A percentile compares a stretch with the other conserved stretches of the same genome.
These are phyloP conservation scores for Lydus trimaculatus DNA, from an alignment of 2,888 invertebrate genomes.

Conservation along the genomic window DNA sequence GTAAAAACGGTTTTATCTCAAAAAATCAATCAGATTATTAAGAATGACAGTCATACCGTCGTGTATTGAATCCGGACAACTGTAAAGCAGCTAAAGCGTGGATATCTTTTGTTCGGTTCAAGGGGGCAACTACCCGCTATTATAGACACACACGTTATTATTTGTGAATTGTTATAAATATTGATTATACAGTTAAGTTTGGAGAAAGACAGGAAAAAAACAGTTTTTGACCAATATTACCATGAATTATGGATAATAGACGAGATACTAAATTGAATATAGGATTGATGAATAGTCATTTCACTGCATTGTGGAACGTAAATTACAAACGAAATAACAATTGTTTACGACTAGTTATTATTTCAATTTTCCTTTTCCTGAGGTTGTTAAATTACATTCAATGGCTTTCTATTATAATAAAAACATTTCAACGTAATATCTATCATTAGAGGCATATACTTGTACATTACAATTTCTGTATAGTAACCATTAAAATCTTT, in stretches of 20 bases:
- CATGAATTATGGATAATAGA: neutral
- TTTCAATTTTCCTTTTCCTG: neutral
- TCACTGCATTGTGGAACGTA: neutral
- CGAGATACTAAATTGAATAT: neutral
- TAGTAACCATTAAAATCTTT: neutral
- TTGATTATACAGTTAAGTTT: too few species aligned
- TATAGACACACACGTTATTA: too few species aligned
- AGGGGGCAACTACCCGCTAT: too few species aligned
- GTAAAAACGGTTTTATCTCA: too few species aligned
- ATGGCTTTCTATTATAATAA: neutral
- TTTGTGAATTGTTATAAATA: too few species aligned
- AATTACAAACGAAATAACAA: neutral
- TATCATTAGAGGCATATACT: too few species aligned
- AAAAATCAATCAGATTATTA: too few species aligned
- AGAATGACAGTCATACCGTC: too few species aligned
- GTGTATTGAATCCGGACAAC: too few species aligned
- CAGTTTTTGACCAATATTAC: neutral
- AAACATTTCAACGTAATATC: neutral
- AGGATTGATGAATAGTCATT: conserved; percentile 2
- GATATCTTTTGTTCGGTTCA: too few species aligned
- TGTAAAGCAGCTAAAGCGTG: too few species aligned
- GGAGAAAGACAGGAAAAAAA: neutral
- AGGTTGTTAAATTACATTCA: neutral
- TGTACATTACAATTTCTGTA: too few species aligned
- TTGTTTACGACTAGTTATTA: neutral